Base-by-base conservation (phyloP, 2,888 invertebrate species). In the Cynaeus angustus region DNA sequence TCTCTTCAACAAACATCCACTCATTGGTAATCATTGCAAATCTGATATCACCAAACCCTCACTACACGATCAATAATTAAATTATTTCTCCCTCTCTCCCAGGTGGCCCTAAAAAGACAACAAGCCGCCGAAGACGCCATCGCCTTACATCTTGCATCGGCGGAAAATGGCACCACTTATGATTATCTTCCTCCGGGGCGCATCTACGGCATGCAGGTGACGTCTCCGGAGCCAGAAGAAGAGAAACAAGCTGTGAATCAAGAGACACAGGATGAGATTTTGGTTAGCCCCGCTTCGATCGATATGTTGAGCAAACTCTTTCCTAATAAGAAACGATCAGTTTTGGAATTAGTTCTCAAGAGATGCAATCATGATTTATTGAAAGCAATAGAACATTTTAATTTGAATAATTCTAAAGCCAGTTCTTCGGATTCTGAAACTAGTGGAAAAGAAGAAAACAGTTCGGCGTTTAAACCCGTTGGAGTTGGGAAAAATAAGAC, bases 121-220 rank as follows among this genome's bases (percentile, higher is more conserved):
- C 98, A 98, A 87, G 98, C 98, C 0, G 97, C 97, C 0, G 98
- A 98, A 87, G 98, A 98, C 83, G 97, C 97, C 64, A 97, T 98
- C 75, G 98, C 98, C 0, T 86, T 98, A 66, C 95, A 97, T 59
- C 88, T 98, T 79, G 93, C 97, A 12, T 93, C 95, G n/a, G 92
- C 91, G 30, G 92, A 93, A 75, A 92, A 91, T 3, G 94, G 96
- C 38, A 89, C 91, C 30, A 88, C 89, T 74, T 88, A 91, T 76
- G 90, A 90, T 69, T 90, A 90, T 73, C 86, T 97, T 66, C 97
- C 97, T 1, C 95, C 94, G 38, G 97, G 97, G 0, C 93, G 96
- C 33, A 96, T 97, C 74, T 97, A 94, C 80, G 96, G 96, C 0
- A 92, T 96, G 91, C 89, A 92, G 62, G 91, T 95, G 6, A 94